Conservation (phyloP, 2,888 invertebrate species). For the Agrotis clavis region DNA sequence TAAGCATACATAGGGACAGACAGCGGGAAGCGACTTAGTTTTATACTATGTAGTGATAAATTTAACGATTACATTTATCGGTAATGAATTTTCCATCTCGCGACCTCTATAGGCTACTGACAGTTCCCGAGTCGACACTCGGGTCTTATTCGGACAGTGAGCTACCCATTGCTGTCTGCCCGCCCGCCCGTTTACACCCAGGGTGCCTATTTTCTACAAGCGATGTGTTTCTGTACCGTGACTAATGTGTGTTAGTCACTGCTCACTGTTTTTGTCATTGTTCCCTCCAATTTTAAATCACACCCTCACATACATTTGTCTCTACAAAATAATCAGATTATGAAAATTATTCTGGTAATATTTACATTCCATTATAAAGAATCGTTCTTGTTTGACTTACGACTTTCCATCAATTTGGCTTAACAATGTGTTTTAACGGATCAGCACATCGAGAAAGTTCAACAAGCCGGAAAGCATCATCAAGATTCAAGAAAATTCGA, state of each 20-base stretch:
- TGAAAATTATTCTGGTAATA: constrained; percentile 56
- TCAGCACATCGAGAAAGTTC: constrained; percentile 70
- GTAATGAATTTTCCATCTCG: no score
- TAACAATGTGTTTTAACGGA: constrained; percentile 69
- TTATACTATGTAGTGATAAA: no score
- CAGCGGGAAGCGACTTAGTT: no score
- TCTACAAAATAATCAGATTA: constrained; percentile 25
- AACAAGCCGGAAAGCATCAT: constrained; percentile 69
- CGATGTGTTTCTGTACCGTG: no score
- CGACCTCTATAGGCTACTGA: no score
- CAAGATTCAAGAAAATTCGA: constrained; percentile 64
- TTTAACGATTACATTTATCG: no score
- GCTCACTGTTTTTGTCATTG: not conserved
- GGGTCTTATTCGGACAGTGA: no score
- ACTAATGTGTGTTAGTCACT: not conserved
- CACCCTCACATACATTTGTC: not conserved
- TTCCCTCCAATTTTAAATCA: not conserved
- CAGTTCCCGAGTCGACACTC: no score
- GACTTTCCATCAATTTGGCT: constrained; percentile 76
- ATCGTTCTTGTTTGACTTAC: constrained; percentile 72
- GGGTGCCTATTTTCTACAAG: no score
- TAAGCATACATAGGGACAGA: no score
- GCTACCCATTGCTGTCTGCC: no score
- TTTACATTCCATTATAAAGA: constrained; percentile 70
- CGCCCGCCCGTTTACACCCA: no score